A percentile compares a stretch with the other conserved stretches of the same genome.
These are phyloP conservation scores for Thera obeliscata DNA, from an alignment of 2,888 invertebrate species.

Conservation along the genomic window DNA sequence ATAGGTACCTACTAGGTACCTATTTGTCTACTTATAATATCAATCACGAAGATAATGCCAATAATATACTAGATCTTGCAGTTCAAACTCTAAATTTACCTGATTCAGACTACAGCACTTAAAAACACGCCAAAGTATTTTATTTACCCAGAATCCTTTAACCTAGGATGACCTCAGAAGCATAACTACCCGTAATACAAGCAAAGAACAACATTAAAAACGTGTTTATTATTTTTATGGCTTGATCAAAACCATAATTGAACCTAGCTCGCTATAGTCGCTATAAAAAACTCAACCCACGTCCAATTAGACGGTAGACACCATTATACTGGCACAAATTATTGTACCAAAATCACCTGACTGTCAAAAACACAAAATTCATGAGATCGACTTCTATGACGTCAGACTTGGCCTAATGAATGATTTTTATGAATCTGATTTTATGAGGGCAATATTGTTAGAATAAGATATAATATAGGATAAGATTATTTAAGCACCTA, in stretches of 20 bases:
- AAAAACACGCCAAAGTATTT: too few relatives aligned
- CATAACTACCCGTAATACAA: neutral
- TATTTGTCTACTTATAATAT: too few relatives aligned
- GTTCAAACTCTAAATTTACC: too few relatives aligned
- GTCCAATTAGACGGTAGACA: conserved; percentile 49
- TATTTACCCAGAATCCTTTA: neutral
- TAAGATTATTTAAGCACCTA: neutral
- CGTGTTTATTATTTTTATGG: conserved; percentile 31
- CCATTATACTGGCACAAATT: conserved; percentile 45
- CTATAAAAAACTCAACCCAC: conserved; percentile 48
- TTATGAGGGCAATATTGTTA: conserved; percentile 26
- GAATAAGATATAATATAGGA: neutral
- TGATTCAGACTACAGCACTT: too few relatives aligned
- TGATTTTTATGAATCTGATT: conserved; percentile 29
- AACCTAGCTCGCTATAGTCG: conserved; percentile 23
- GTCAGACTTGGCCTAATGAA: conserved; percentile 23
- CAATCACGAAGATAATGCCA: too few relatives aligned
- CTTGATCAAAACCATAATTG: conserved; percentile 36
- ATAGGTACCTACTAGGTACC: too few relatives aligned
- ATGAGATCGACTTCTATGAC: conserved; percentile 30
- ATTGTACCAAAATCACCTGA: conserved; percentile 44
- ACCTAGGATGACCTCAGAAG: conserved; percentile 16
- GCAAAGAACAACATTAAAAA: conserved; percentile 19
- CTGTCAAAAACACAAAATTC: conserved; percentile 38
- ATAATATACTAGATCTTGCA: too few relatives aligned